Conservation (phyloP, 2,797 vertebrate genomes). For the Melopsittacus undulatus region DNA sequence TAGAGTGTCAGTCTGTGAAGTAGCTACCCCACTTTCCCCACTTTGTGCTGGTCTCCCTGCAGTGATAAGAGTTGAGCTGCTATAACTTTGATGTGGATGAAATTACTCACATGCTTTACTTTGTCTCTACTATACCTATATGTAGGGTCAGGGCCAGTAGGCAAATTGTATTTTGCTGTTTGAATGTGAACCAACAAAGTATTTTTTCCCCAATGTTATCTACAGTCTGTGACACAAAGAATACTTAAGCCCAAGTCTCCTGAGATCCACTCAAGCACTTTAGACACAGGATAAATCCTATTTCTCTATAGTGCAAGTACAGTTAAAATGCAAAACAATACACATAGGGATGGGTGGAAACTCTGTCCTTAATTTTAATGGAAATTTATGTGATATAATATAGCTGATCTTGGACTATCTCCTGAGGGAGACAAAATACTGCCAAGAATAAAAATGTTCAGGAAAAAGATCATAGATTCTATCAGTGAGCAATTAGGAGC, state of each 20-base stretch:
- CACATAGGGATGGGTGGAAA: background rate
- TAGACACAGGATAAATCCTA: background rate
- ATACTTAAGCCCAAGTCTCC: background rate
- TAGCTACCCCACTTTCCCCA: background rate
- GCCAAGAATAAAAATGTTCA: slow-evolving; percentile 17
- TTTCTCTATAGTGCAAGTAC: background rate
- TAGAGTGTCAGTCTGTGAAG: background rate
- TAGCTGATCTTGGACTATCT: background rate
- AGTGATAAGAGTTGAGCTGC: background rate
- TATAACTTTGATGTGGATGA: background rate
- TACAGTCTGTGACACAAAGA: background rate
- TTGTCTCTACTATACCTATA: background rate
- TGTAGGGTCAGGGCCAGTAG: background rate
- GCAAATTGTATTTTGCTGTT: background rate
- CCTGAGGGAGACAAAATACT: slow-evolving; percentile 28
- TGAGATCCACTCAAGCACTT: background rate
- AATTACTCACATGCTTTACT: background rate
- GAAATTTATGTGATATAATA: slow-evolving; percentile 13
- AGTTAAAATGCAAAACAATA: slow-evolving; percentile 17
- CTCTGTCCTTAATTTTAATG: slow-evolving; percentile 47
- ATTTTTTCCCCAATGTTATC: background rate
- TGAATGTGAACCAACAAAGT: background rate
- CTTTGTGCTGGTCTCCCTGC: background rate
- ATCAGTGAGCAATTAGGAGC: slow-evolving; percentile 30
- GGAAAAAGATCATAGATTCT: slow-evolving; percentile 6